These are phyloP conservation scores for Gastracanthus pulcherrimus DNA, from an alignment of 2,888 invertebrate species.

Conservation along the genomic window DNA sequence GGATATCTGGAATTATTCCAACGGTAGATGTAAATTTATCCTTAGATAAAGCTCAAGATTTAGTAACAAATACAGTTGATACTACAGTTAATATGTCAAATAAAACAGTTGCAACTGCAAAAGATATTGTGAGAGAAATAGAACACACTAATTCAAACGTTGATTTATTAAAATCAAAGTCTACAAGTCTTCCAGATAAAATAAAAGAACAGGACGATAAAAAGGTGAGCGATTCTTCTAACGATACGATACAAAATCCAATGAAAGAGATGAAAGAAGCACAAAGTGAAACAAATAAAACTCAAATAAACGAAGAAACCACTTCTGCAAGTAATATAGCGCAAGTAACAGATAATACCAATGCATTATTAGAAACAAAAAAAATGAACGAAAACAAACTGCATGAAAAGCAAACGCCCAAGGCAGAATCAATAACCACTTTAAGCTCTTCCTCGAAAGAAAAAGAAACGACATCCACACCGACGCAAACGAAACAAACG, in stretches of 20 bases:
- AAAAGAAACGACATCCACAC: background rate
- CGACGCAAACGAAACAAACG: background rate
- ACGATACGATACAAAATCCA: background rate
- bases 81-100: background rate
- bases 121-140: background rate
- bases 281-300: background rate
- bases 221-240: background rate
- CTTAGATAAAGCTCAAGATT: background rate
- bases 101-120: background rate
- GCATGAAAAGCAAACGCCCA: background rate
- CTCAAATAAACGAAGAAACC: background rate
- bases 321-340: background rate
- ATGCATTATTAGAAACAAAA: constrained; percentile 13
- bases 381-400: background rate
- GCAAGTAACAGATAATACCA: constrained; percentile 9
- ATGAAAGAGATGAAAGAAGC: background rate
- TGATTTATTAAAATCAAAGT: constrained; percentile 15
- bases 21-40: background rate
- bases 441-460: background rate
- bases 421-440: constrained; percentile 13
- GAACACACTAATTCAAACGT: background rate
- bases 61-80: background rate
- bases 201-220: constrained; percentile 16
- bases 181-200: constrained; percentile 28
- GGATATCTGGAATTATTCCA: background rate